phyloP scores from a whole-genome alignment of 2,113 vertebrate species.

The Crotalus viridis region DNA sequence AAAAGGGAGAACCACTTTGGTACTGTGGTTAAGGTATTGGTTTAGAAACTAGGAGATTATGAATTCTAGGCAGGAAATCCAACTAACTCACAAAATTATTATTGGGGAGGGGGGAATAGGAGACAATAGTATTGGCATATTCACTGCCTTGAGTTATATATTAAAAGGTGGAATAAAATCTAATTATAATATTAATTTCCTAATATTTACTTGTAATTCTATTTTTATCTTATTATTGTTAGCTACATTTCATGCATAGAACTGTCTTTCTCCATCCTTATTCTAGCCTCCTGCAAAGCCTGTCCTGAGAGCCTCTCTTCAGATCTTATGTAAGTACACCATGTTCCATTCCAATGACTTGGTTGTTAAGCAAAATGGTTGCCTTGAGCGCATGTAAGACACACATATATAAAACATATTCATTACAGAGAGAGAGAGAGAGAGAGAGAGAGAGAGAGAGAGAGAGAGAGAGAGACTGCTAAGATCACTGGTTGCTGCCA shows the following conservation, averaged over 20 bases:
- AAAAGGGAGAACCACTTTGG: not conserved
- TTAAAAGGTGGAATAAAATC: not conserved
- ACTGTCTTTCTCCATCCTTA: not conserved
- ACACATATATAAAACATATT: not conserved
- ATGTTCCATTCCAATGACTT: not conserved
- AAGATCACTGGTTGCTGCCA: not conserved
- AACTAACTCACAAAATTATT: not conserved
- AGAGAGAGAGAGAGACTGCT: not conserved
- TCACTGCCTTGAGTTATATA: not conserved
- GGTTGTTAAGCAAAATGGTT: not conserved
- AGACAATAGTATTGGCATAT: not conserved
- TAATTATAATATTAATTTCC: not conserved
- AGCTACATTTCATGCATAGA: not conserved
- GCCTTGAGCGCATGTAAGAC: not conserved
- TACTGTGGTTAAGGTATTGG: not conserved
- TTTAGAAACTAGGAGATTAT: not conserved
- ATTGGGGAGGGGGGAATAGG: too few relatives aligned
- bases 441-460: too few relatives aligned
- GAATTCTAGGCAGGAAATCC: not conserved
- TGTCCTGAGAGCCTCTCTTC: not conserved
- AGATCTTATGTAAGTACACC: not conserved
- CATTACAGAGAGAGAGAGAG: not conserved
- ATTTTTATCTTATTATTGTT: not conserved
- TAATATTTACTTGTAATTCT: not conserved
- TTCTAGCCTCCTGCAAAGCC: not conserved